Conservation (phyloP, 2,888 invertebrate species). For the Hetaerina titia region DNA sequence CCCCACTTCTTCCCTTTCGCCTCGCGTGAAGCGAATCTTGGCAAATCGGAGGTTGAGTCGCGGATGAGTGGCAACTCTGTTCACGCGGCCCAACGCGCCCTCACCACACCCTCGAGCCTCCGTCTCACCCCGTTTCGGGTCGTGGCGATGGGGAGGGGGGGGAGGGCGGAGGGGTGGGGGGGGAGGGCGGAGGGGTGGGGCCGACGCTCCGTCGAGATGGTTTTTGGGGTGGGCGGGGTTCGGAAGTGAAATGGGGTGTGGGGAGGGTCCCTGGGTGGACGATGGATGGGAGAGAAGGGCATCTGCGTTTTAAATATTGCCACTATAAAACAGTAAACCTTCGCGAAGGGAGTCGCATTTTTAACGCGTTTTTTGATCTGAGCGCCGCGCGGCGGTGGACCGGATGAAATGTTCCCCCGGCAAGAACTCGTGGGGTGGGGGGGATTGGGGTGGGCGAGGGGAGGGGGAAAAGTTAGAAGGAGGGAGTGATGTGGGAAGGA, state of each 20-base stretch:
- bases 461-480: neutral
- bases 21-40: too few relatives aligned
- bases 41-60: too few relatives aligned
- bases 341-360: slow-evolving; percentile 41
- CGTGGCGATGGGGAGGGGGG: neutral
- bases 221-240: neutral
- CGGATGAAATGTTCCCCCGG: neutral
- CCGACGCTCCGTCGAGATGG: neutral
- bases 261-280: neutral
- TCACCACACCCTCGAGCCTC: neutral
- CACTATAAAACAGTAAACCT: slow-evolving; percentile 61
- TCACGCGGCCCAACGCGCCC: too few relatives aligned
- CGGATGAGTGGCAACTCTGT: too few relatives aligned
- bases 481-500: too few relatives aligned
- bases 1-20: too few relatives aligned
- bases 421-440: neutral
- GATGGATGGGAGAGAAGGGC: slow-evolving; percentile 10
- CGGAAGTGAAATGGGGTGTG: neutral
- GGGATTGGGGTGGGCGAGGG: neutral
- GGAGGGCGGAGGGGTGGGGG: neutral
- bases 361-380: slow-evolving; percentile 46
- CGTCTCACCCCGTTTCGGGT: neutral
- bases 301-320: slow-evolving; percentile 57
- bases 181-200: neutral
- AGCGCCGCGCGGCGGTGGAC: neutral